phyloP scores from a whole-genome alignment of 2,797 vertebrate species.

The Helostoma temminkii region DNA sequence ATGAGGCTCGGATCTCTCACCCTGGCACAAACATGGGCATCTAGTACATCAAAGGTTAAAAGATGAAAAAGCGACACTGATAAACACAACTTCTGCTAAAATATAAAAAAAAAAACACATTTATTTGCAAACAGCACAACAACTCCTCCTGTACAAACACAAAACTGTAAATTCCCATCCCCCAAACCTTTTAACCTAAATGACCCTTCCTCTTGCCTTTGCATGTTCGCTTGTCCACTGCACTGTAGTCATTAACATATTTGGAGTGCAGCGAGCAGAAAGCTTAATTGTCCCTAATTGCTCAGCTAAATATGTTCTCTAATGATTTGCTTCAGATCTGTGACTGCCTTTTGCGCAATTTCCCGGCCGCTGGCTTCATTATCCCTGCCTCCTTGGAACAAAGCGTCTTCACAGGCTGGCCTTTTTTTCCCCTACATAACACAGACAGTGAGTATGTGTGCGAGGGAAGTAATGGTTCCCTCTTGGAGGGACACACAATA shows the following conservation, averaged over 20 bases:
- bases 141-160: slow-evolving; percentile 55
- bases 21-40: slow-evolving; percentile 70
- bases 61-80: slow-evolving; percentile 58
- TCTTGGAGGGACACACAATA: slow-evolving; percentile 83
- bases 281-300: slow-evolving; percentile 97
- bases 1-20: slow-evolving; percentile 57
- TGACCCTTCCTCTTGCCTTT: slow-evolving; percentile 81
- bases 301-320: slow-evolving; percentile 91
- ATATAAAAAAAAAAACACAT: slow-evolving; percentile 49
- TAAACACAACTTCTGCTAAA: slow-evolving; percentile 52
- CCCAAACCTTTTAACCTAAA: slow-evolving; percentile 83
- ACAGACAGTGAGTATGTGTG: slow-evolving; percentile 83
- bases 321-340: slow-evolving; percentile 90
- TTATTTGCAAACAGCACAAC: slow-evolving; percentile 72
- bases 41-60: slow-evolving; percentile 75
- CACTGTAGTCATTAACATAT: slow-evolving; percentile 89
- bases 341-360: slow-evolving; percentile 89
- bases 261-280: slow-evolving; percentile 92
- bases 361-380: slow-evolving; percentile 90
- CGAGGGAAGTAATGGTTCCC: slow-evolving; percentile 79
- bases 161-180: slow-evolving; percentile 66
- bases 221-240: slow-evolving; percentile 87
- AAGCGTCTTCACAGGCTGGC: slow-evolving; percentile 87
- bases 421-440: slow-evolving; percentile 70
- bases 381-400: slow-evolving; percentile 89